These are phyloP conservation scores for Neotoxoptera formosana DNA, from an alignment of 1,140 invertebrate species.

Conservation along the genomic window DNA sequence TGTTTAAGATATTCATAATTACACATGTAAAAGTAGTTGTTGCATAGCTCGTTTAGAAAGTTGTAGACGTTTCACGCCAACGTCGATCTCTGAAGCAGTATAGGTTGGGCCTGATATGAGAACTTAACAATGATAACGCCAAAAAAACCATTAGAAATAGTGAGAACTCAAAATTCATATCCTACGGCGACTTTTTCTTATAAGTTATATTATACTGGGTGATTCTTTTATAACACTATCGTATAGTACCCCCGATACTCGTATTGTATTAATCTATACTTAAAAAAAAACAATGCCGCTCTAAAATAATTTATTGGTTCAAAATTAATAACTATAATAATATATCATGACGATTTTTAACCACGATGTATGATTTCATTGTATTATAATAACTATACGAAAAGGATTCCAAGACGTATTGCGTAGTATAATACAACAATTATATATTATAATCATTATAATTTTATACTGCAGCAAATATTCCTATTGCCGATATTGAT, in stretches of 20 bases:
- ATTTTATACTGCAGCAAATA: neutral
- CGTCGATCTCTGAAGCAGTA: conserved; percentile 35
- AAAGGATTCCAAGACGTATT: neutral
- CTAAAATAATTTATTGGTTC: neutral
- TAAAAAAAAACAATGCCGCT: neutral
- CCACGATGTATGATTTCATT: neutral
- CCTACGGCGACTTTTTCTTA: neutral
- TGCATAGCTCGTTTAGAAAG: conserved; percentile 53
- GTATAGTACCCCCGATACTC: neutral
- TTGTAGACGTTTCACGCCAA: conserved; percentile 50
- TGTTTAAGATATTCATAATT: conserved; percentile 51
- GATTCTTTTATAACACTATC: neutral
- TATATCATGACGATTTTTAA: neutral
- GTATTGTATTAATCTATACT: neutral
- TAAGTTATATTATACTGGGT: neutral
- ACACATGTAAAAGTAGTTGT: conserved; percentile 50
- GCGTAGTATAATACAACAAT: neutral
- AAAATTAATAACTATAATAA: neutral
- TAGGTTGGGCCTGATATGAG: conserved; percentile 45
- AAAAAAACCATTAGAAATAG: conserved; percentile 37
- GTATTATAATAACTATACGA: neutral
- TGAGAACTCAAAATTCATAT: neutral
- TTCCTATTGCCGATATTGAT: neutral
- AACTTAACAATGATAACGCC: conserved; percentile 49
- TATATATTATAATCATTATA: neutral